phyloP scores from a whole-genome alignment of 2,888 invertebrate genomes.

The Melieria crassipennis region DNA sequence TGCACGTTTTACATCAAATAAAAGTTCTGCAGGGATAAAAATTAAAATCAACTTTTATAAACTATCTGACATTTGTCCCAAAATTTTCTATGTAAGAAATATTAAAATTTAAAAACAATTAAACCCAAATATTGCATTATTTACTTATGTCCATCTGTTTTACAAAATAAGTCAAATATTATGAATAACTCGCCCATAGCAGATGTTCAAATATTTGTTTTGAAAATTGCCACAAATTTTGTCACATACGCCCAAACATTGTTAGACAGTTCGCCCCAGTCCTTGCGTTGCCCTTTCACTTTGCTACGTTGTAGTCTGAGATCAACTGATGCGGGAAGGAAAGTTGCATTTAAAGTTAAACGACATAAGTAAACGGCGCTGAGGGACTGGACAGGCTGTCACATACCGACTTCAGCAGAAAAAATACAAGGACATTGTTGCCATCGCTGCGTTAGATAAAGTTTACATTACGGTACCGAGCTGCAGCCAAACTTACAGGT shows the following conservation, averaged over 20 bases:
- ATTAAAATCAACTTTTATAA: too few relatives aligned
- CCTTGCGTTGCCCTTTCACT: too few relatives aligned
- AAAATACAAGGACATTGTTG: background rate
- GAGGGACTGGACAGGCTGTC: conserved; percentile 1
- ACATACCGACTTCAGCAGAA: background rate
- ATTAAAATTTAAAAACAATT: too few relatives aligned
- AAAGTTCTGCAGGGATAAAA: too few relatives aligned
- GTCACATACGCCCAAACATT: background rate
- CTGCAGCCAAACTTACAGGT: background rate
- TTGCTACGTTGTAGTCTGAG: too few relatives aligned
- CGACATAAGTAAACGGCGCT: conserved; percentile 10
- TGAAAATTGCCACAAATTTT: background rate
- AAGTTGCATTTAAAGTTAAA: conserved; percentile 16
- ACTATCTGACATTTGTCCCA: too few relatives aligned
- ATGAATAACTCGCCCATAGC: too few relatives aligned
- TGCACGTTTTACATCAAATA: too few relatives aligned
- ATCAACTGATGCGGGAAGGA: background rate
- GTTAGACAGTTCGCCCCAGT: background rate
- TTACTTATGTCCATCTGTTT: too few relatives aligned
- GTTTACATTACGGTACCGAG: conserved; percentile 4
- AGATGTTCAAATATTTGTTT: background rate
- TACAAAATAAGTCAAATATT: too few relatives aligned
- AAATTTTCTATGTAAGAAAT: too few relatives aligned
- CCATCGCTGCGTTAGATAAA: conserved; percentile 2
- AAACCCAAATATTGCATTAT: too few relatives aligned